These are phyloP conservation scores for Carterocephalus palaemon DNA, from an alignment of 2,888 invertebrate species.

Conservation along the genomic window DNA sequence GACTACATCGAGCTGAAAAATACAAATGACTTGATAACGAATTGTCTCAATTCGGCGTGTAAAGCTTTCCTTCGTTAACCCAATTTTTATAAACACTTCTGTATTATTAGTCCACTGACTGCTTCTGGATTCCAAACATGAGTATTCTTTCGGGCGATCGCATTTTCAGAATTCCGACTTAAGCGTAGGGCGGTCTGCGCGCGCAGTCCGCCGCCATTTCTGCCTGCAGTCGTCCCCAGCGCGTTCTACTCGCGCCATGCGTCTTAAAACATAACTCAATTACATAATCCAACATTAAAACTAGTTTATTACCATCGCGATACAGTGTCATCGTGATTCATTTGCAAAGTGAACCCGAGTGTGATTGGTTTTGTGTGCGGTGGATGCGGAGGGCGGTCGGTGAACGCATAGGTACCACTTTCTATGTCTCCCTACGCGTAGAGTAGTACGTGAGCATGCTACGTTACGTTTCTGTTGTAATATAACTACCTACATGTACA, in stretches of 20 bases:
- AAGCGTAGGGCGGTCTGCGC: constrained; percentile 69
- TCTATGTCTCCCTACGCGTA: constrained; percentile 18
- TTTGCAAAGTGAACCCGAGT: constrained; percentile 28
- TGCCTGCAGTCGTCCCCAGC: constrained; percentile 67
- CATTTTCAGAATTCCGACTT: constrained; percentile 36
- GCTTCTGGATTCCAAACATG: background rate
- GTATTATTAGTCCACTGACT: background rate
- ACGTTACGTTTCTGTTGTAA: constrained; percentile 24
- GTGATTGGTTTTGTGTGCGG: constrained; percentile 28
- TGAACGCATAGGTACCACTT: constrained; percentile 33
- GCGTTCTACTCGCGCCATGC: constrained; percentile 66
- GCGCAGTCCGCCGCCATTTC: constrained; percentile 70
- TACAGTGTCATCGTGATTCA: constrained; percentile 32
- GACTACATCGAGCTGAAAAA: no score
- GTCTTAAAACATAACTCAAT: constrained; percentile 45
- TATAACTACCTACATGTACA: background rate
- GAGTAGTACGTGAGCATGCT: constrained; percentile 25
- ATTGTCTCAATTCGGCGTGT: no score
- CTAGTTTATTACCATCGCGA: constrained; percentile 12
- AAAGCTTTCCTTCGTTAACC: no score
- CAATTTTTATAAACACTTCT: constrained; percentile 4
- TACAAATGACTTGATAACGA: no score
- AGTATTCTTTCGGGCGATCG: constrained; percentile 10
- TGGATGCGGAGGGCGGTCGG: constrained; percentile 28
- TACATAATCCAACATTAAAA: constrained; percentile 49